phyloP scores from a whole-genome alignment of 2,888 invertebrate genomes.

The Galerucella calmariensis region DNA sequence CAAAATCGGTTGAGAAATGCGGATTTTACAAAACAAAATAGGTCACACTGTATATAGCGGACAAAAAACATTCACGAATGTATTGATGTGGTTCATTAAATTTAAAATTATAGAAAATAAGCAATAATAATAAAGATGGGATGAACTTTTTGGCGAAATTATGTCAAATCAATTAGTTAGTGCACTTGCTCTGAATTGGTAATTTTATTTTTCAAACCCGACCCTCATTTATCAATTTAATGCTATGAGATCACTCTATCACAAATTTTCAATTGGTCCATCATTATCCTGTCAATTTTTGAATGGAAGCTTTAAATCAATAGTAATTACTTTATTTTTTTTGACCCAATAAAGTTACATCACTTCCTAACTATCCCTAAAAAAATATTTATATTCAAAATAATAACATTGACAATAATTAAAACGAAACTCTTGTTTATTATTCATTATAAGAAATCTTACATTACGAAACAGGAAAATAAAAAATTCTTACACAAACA shows the following conservation, averaged over 20 bases:
- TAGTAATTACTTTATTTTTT: not conserved
- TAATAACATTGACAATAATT: not conserved
- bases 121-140: not conserved
- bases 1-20: too few species aligned
- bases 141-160: not conserved
- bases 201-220: not conserved
- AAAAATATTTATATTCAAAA: not conserved
- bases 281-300: constrained; percentile 33
- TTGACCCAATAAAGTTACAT: constrained; percentile 20
- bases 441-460: too few species aligned
- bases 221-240: constrained; percentile 4
- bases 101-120: not conserved
- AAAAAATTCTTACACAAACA: constrained; percentile 1
- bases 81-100: not conserved
- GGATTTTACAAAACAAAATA: too few species aligned
- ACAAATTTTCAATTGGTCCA: constrained; percentile 23
- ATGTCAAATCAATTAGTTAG: not conserved
- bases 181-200: constrained; percentile 2
- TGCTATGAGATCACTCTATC: constrained; percentile 4
- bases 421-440: not conserved
- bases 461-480: not conserved
- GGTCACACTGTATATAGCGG: too few species aligned
- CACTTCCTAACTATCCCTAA: constrained; percentile 16
- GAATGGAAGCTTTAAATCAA: constrained; percentile 24
- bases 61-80: not conserved